A percentile compares a stretch with the other conserved stretches of the same genome.
Evolutionary conservation across 2,797 vertebrate genomes (phyloP).

Genomic region (Clarias laeviceps): DNA sequence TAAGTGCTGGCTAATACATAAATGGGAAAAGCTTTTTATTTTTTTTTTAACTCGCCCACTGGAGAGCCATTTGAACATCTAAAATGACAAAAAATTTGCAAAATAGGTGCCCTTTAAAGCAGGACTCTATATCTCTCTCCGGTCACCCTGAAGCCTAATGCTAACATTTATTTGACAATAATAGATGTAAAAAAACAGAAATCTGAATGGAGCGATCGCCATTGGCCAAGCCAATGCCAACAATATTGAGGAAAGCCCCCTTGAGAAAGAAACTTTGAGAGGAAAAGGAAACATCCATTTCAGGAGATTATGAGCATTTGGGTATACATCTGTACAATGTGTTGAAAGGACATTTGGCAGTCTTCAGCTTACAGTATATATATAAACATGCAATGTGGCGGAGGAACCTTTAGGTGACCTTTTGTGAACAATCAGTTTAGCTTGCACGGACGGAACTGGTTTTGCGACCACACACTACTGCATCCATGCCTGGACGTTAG

Average conservation of each 20-base stretch:
- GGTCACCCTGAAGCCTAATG: not conserved
- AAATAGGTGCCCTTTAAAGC: not conserved
- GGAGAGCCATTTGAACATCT: no score
- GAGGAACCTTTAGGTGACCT: slow-evolving; percentile 13
- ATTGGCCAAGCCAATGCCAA: slow-evolving; percentile 2
- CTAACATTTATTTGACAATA: slow-evolving; percentile 1
- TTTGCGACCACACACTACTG: slow-evolving; percentile 13
- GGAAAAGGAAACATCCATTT: slow-evolving; percentile 23
- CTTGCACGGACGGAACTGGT: slow-evolving; percentile 20
- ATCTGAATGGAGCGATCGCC: not conserved
- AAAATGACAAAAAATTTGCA: no score
- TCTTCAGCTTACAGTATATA: not conserved
- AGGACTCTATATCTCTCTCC: not conserved
- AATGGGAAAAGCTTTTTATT: no score
- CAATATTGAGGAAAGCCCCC: not conserved
- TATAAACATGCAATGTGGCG: slow-evolving; percentile 3
- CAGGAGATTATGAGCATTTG: not conserved
- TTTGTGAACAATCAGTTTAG: slow-evolving; percentile 25
- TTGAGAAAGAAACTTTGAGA: slow-evolving; percentile 6
- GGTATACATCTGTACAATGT: slow-evolving; percentile 1
- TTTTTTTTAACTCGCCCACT: no score
- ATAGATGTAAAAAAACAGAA: not conserved
- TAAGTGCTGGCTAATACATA: no score
- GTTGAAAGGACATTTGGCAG: slow-evolving; percentile 2
- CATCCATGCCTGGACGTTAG: slow-evolving; percentile 12